Conservation (phyloP, 1,140 invertebrate genomes). For the Rhopalosiphum maidis region DNA sequence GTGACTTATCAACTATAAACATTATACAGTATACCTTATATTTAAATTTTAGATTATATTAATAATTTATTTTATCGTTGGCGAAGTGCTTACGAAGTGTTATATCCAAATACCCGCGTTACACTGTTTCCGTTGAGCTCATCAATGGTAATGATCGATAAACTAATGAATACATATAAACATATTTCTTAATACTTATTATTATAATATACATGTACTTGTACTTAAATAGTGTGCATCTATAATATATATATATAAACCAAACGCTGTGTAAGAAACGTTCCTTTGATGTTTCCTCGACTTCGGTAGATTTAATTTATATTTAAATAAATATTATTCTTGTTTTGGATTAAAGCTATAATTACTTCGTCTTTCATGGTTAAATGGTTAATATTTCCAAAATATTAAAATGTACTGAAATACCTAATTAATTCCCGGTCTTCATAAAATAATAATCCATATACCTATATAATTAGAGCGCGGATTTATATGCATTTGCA, state of each 20-base stretch:
- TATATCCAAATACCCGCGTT: neutral
- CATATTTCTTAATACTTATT: neutral
- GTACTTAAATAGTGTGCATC: neutral
- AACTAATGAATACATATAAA: neutral
- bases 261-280: no score
- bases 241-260: neutral
- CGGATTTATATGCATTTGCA: no score
- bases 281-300: neutral
- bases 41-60: neutral
- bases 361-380: neutral
- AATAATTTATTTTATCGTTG: neutral
- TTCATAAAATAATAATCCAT: neutral
- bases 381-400: neutral
- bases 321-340: neutral
- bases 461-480: no score
- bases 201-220: neutral
- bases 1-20: neutral
- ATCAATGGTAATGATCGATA: neutral
- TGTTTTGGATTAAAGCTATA: neutral
- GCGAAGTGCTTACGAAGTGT: neutral
- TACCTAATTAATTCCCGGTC: neutral
- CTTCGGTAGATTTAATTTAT: neutral
- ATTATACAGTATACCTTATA: neutral
- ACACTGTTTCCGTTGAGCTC: neutral
- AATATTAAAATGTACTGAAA: no score